Percentiles rank a stretch among this genome's conserved stretches.
Conservation (phyloP, 2,888 invertebrate species). For the Hydrotaea diabolus region DNA sequence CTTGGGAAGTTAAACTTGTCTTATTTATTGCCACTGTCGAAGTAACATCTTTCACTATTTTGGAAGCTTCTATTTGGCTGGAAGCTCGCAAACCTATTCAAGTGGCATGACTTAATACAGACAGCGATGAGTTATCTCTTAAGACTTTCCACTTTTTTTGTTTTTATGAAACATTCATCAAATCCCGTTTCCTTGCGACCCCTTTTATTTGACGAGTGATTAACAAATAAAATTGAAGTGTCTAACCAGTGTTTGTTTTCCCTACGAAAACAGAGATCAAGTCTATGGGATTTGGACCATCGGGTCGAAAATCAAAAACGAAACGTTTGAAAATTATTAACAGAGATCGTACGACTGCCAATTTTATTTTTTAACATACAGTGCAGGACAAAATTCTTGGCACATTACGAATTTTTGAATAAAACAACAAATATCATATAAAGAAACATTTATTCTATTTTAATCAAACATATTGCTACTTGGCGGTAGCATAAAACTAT, state of each 20-base stretch:
- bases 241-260: background rate
- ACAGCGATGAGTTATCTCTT: background rate
- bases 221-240: background rate
- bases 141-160: background rate
- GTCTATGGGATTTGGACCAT: background rate
- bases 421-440: no score
- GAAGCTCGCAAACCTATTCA: background rate
- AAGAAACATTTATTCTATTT: no score
- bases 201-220: background rate
- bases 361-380: background rate
- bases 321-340: conserved; percentile 3
- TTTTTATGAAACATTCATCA: conserved; percentile 7
- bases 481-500: no score
- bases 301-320: background rate
- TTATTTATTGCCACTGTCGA: no score
- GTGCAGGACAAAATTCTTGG: no score
- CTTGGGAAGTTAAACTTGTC: no score
- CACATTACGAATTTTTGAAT: no score
- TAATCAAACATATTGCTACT: no score
- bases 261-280: background rate
- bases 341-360: background rate
- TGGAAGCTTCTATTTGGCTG: background rate
- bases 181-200: conserved; percentile 4
- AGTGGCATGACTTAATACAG: conserved; percentile 6
- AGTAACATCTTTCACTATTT: no score